Evolutionary conservation across 2,113 vertebrate genomes (phyloP).

Genomic region (Barbus barbus): DNA sequence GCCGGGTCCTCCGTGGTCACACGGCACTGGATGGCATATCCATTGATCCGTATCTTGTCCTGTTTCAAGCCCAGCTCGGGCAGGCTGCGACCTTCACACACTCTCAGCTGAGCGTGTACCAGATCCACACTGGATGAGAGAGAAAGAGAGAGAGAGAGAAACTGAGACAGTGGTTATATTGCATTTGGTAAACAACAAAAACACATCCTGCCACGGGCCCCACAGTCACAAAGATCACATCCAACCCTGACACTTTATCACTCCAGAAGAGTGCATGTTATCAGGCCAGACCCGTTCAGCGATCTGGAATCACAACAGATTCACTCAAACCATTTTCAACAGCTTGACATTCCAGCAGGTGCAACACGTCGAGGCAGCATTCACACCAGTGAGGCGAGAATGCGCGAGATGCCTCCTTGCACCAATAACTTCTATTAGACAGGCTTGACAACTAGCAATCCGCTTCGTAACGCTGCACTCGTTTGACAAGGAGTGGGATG

Average conservation of each 20-base stretch:
- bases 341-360: too few relatives aligned
- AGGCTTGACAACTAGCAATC: conserved; percentile 39
- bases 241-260: not conserved
- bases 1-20: conserved; percentile 93
- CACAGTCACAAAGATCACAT: not conserved
- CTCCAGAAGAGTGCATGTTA: not conserved
- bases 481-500: not conserved
- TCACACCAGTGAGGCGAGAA: not conserved
- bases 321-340: too few relatives aligned
- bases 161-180: conserved; percentile 29
- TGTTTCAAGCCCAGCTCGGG: conserved; percentile 83
- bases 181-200: conserved; percentile 10
- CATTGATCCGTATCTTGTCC: conserved; percentile 87
- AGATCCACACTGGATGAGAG: conserved; percentile 82
- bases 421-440: conserved; percentile 34
- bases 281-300: not conserved
- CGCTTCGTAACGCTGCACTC: conserved; percentile 1
- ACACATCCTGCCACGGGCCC: not conserved
- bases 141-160: not conserved
- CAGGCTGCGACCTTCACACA: conserved; percentile 86
- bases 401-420: conserved; percentile 19
- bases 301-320: too few relatives aligned
- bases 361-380: too few relatives aligned
- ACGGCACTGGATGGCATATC: conserved; percentile 89
- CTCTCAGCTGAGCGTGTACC: conserved; percentile 88